Evolutionary conservation across 1,140 invertebrate genomes (phyloP).

Genomic region (Pantala flavescens): DNA sequence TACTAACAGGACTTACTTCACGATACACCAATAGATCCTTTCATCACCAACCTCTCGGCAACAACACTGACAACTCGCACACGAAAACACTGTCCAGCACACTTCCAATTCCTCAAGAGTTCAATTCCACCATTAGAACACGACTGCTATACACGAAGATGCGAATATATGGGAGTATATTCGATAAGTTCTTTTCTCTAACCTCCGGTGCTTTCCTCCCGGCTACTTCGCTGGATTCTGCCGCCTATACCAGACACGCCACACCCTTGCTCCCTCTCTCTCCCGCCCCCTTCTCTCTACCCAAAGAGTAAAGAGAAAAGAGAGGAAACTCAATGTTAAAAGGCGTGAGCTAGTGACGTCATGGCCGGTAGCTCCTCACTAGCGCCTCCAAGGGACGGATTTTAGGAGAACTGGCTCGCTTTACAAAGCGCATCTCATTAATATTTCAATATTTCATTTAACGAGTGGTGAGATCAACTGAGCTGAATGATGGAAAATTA

Average conservation of each 20-base stretch:
- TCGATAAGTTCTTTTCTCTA: too few relatives aligned
- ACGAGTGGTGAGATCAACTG: too few relatives aligned
- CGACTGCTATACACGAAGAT: not conserved
- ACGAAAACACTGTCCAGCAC: not conserved
- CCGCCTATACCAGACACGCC: conserved; percentile 1
- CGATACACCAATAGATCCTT: conserved; percentile 5
- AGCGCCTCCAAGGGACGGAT: not conserved
- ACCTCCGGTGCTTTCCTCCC: not conserved
- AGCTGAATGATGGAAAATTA: too few relatives aligned
- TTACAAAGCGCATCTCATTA: not conserved
- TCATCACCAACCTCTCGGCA: not conserved
- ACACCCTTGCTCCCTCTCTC: not conserved
- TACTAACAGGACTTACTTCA: not conserved
- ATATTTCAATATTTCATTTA: too few relatives aligned
- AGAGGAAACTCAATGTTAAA: conserved; percentile 10
- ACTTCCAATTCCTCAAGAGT: not conserved
- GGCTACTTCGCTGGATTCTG: not conserved
- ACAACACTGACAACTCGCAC: not conserved
- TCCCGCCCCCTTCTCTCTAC: not conserved
- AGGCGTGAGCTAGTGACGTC: conserved; percentile 2
- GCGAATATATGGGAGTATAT: too few relatives aligned
- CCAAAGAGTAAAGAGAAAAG: conserved; percentile 6
- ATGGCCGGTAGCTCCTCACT: not conserved
- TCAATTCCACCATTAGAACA: not conserved
- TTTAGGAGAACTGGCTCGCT: not conserved